Conservation (phyloP, 1,140 invertebrate species). For the Ceratina japonica region DNA sequence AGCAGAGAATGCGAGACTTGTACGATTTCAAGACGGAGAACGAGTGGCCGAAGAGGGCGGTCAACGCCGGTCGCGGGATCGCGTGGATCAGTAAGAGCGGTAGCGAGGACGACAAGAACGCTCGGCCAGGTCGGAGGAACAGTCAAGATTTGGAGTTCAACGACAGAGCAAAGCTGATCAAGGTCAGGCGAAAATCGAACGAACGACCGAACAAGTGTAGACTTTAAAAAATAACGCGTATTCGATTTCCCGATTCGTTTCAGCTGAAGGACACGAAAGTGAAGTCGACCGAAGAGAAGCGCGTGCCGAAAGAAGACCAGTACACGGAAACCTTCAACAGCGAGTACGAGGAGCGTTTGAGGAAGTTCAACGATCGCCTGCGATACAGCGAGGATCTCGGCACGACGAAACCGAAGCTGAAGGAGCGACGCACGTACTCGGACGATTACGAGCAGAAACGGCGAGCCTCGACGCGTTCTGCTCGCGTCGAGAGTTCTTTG, state of each 20-base stretch:
- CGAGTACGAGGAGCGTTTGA: conserved; percentile 51
- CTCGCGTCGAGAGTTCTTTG: not conserved
- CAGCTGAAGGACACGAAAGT: conserved; percentile 39
- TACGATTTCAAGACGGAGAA: conserved; percentile 73
- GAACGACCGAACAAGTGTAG: too few relatives aligned
- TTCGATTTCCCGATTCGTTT: not conserved
- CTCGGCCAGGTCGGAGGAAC: conserved; percentile 49
- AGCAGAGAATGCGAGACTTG: conserved; percentile 67
- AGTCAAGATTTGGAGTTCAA: conserved; percentile 69
- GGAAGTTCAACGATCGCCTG: conserved; percentile 56
- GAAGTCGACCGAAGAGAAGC: conserved; percentile 10
- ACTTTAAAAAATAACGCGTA: too few relatives aligned
- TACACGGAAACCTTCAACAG: conserved; percentile 36
- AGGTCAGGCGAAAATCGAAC: conserved; percentile 13
- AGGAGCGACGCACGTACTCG: conserved; percentile 64
- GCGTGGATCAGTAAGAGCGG: conserved; percentile 69
- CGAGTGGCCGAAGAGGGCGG: conserved; percentile 66
- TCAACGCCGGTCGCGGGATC: conserved; percentile 36
- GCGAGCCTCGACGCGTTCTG: not conserved
- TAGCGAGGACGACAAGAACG: conserved; percentile 63
- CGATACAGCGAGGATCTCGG: conserved; percentile 65
- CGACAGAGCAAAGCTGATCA: conserved; percentile 52
- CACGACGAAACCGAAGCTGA: conserved; percentile 15
- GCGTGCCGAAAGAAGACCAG: not conserved
- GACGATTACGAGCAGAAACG: conserved; percentile 68